These are phyloP conservation scores for Drosophila kanekoi DNA, from an alignment of 2,888 invertebrate genomes.

Conservation along the genomic window DNA sequence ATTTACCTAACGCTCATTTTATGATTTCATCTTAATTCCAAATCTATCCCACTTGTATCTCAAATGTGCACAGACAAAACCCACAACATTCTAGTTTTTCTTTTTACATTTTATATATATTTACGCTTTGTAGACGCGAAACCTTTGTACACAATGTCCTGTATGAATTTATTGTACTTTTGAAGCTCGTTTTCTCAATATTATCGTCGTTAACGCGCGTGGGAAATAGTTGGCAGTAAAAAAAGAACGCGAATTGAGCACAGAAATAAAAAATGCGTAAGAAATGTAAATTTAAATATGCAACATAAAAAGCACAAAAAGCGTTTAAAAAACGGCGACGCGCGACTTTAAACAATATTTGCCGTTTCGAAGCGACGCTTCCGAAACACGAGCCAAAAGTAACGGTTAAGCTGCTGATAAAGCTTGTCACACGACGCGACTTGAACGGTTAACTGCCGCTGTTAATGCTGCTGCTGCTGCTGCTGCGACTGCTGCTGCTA, in stretches of 20 bases:
- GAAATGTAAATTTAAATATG: constrained; percentile 18
- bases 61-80: constrained; percentile 52
- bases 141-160: constrained; percentile 9
- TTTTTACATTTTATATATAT: constrained; percentile 32
- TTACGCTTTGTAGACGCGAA: constrained; percentile 42
- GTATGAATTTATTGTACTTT: not conserved
- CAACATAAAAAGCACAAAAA: constrained; percentile 29
- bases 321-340: constrained; percentile 12
- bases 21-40: not conserved
- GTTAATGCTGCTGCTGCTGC: constrained; percentile 16
- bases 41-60: constrained; percentile 10
- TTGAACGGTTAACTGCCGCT: constrained; percentile 12
- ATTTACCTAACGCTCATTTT: not conserved
- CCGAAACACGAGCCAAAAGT: constrained; percentile 35
- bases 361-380: constrained; percentile 19
- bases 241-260: constrained; percentile 21
- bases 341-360: constrained; percentile 30
- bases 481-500: constrained; percentile 11
- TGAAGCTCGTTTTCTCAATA: constrained; percentile 35
- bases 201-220: constrained; percentile 19
- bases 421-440: constrained; percentile 46
- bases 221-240: not conserved
- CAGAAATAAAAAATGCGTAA: constrained; percentile 11
- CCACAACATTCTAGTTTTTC: not conserved
- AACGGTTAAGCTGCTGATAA: constrained; percentile 45